Base-by-base conservation (phyloP, 1,140 invertebrate genomes). In the Glossosoma conforme region DNA sequence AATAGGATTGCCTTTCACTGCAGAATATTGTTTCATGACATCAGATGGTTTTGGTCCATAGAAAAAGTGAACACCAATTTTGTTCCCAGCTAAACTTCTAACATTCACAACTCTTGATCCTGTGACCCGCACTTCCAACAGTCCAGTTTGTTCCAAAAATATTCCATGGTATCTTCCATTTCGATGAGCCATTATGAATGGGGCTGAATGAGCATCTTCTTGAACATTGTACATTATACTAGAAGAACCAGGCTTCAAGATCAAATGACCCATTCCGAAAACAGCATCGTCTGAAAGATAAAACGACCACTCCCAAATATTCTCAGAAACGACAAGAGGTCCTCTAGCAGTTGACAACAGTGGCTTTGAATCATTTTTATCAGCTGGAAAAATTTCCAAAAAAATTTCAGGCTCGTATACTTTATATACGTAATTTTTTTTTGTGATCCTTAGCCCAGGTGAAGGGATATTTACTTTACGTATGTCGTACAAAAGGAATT, bases 231-330 rank as follows among this genome's bases (percentile, higher is more conserved):
- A 69, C 43, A 68, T 54, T 6, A 67, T 54, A 59, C 61, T 61
- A 14, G 61, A 59, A 30, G 46, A 28, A 18, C 58, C 61, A 4
- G 33, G 21, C 11, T 54, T 25, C 9, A 66, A 55, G n/a, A 55
- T 50, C 15, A 61, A 35, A 37, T 61, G 42, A 17, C 60, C 65
- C 13, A 69, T 43, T 18, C 67, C 67, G 47, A 64, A 67, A 15
- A 68, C 24, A 8, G 53, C 43, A 8, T 61, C 48, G 28, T 53
- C 53, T 1, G 53, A 58, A 8, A 75, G 22, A 25, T 67, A 58
- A 6, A 75, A 54, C 4, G 63, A 64, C 65, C 66, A 70, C 59
- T 74, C 70, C 66, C 66, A 71, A 44, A 68, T 71, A 13, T 61
- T 56, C 21, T 71, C 59, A n/a, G 65, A 68, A 17, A 37, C 60